Percentiles rank a stretch among this genome's conserved stretches.
Conservation (phyloP, 2,113 vertebrate genomes). For the Camelus bactrianus region DNA sequence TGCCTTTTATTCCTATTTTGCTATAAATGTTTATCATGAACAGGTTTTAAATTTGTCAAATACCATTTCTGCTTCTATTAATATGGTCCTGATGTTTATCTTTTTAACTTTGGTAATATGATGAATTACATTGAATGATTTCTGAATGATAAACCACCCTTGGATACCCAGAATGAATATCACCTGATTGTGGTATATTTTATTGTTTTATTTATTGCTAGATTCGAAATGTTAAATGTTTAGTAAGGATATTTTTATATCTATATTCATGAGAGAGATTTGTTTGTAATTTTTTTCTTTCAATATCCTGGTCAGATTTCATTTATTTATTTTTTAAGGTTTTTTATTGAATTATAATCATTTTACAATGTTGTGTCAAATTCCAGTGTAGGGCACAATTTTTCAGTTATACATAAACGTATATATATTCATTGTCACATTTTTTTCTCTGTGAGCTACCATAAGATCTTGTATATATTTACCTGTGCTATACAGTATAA, state of each 20-base stretch:
- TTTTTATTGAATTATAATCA: no score
- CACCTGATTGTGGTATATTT: neutral
- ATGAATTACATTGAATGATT: neutral
- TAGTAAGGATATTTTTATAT: neutral
- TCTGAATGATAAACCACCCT: slow-evolving; percentile 23
- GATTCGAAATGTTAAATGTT: neutral
- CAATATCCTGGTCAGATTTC: neutral
- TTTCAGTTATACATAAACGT: no score
- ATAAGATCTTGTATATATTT: no score
- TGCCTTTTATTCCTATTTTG: slow-evolving; percentile 2
- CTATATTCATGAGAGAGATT: neutral
- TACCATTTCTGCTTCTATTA: slow-evolving; percentile 21
- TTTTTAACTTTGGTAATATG: neutral
- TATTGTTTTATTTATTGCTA: neutral
- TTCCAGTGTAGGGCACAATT: no score
- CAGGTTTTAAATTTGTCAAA: slow-evolving; percentile 33
- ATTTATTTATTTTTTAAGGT: no score
- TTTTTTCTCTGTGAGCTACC: no score
- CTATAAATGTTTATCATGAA: neutral
- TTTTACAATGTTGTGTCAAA: no score
- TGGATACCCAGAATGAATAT: neutral
- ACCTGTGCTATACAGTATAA: no score
- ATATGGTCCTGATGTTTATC: neutral
- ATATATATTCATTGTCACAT: no score
- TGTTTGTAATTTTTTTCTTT: neutral